Base-by-base conservation (phyloP, 1,140 invertebrate genomes). In the Drosophila nannoptera region DNA sequence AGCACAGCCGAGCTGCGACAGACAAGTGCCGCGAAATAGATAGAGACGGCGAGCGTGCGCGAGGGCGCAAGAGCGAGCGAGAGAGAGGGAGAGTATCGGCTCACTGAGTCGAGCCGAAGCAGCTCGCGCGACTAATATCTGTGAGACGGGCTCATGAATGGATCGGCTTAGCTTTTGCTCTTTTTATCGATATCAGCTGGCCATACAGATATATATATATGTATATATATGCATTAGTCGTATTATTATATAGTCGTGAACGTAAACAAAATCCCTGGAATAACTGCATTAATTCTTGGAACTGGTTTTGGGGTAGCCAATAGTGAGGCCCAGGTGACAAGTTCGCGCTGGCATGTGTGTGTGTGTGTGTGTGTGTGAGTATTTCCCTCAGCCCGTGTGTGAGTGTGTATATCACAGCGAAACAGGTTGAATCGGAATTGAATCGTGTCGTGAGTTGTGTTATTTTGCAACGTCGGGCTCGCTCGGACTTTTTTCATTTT, bases 341-440 rank as follows among this genome's bases (percentile, higher is more conserved):
- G 66, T 68, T 50, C 29, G 45, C 46, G 45, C n/a, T n/a, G n/a
- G n/a, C n/a, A n/a, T n/a, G n/a, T n/a, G n/a, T n/a, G n/a, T n/a
- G n/a, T n/a, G n/a, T n/a, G n/a, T n/a, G n/a, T n/a, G n/a, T n/a
- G n/a, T n/a, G n/a, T n/a, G n/a, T n/a, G n/a, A n/a, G n/a, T n/a
- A n/a, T n/a, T n/a, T n/a, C n/a, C n/a, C n/a, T n/a, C n/a, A n/a
- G n/a, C n/a, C n/a, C n/a, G n/a, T n/a, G n/a, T n/a, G n/a, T n/a
- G 22, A 22, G 22, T 22, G 22, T 22, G 16, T 31, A 14, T 73
- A 8, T 38, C 29, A 14, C n/a, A 9, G 42, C 32, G 22, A 83
- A 82, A 78, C 76, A 63, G 62, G 73, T 84, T 80, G 80, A 84
- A 69, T 84, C 65, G 84, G 84, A 78, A 56, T 70, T 76, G 60